Percentiles rank a stretch among this genome's conserved stretches.
These are phyloP conservation scores for Antechinus flavipes DNA, from an alignment of 2,113 vertebrate species.

Conservation along the genomic window DNA sequence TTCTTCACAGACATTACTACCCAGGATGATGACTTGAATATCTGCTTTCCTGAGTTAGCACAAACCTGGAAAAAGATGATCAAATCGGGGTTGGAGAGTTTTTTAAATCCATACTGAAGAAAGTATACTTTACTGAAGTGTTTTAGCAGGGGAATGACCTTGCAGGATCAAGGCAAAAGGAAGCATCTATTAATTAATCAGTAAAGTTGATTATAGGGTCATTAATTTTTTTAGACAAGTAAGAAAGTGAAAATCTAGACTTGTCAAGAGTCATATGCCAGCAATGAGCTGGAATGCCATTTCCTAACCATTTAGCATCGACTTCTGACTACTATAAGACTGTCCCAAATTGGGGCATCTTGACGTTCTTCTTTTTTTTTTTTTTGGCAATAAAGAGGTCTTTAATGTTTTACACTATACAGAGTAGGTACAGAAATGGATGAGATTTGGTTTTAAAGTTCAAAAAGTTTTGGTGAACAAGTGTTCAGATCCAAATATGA, in stretches of 20 bases:
- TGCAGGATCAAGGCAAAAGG: not conserved
- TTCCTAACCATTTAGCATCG: not conserved
- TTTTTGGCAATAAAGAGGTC: not conserved
- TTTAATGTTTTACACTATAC: not conserved
- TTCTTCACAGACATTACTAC: not conserved
- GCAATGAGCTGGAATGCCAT: constrained; percentile 12
- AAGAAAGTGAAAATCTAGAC: constrained; percentile 37
- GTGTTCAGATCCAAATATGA: not conserved
- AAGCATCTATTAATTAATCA: not conserved
- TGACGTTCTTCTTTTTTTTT: not conserved
- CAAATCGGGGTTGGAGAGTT: not conserved
- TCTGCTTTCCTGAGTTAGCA: not conserved
- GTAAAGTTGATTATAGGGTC: not conserved
- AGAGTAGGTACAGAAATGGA: not conserved
- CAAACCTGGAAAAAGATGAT: not conserved
- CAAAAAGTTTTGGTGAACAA: not conserved
- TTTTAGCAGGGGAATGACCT: not conserved
- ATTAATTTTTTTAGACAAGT: constrained; percentile 40
- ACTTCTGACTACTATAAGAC: not conserved
- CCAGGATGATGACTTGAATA: not conserved
- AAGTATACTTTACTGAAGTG: not conserved
- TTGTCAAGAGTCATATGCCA: constrained; percentile 20
- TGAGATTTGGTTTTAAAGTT: not conserved
- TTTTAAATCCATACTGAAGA: not conserved
- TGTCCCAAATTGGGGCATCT: not conserved